A percentile compares a stretch with the other conserved stretches of the same genome.
These are phyloP conservation scores for Tenebrio molitor DNA, from an alignment of 1,140 invertebrate genomes.

Conservation along the genomic window DNA sequence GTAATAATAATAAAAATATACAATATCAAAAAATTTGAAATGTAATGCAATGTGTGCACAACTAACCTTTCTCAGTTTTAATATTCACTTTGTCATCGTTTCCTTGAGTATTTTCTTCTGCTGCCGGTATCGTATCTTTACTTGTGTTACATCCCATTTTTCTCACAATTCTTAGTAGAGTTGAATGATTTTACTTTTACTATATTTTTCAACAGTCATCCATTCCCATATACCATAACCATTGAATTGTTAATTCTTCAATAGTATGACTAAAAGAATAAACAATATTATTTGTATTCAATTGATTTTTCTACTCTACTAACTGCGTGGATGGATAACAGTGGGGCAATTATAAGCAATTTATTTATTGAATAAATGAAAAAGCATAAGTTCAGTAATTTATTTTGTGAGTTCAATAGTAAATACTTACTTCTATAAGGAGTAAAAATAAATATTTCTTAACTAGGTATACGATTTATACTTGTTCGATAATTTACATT, in stretches of 20 bases:
- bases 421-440: no score
- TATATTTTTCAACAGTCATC: not conserved
- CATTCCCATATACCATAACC: not conserved
- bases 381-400: slow-evolving; percentile 1
- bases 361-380: slow-evolving; percentile 8
- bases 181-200: not conserved
- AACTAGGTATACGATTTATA: no score
- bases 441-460: no score
- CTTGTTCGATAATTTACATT: no score
- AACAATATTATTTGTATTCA: not conserved
- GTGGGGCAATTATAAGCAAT: slow-evolving; percentile 18
- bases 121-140: slow-evolving; percentile 54
- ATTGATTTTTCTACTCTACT: slow-evolving; percentile 19
- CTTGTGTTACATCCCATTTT: slow-evolving; percentile 63
- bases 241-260: not conserved
- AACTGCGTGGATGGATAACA: slow-evolving; percentile 19
- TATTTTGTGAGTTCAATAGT: not conserved
- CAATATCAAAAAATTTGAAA: no score
- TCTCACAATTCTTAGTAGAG: not conserved
- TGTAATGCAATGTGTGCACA: no score
- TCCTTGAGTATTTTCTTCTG: slow-evolving; percentile 50
- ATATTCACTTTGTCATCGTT: slow-evolving; percentile 29
- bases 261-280: slow-evolving; percentile 13
- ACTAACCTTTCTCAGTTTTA: slow-evolving; percentile 45
- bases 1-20: no score